phyloP scores from a whole-genome alignment of 2,797 vertebrate genomes.

The Sebastes oblongus region DNA sequence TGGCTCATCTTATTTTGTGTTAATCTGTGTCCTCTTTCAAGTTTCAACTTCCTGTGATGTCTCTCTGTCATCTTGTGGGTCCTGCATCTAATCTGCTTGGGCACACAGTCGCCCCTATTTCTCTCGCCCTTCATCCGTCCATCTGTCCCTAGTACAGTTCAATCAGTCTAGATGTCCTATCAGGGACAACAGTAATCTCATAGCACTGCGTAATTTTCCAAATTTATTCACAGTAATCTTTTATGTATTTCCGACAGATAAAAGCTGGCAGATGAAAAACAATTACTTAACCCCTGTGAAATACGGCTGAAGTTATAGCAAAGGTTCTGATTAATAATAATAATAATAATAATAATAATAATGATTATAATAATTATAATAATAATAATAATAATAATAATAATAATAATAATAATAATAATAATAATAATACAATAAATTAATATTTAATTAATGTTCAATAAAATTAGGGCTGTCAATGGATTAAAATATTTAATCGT shows the following conservation, averaged over 20 bases:
- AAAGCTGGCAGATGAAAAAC: background rate
- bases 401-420: too few relatives aligned
- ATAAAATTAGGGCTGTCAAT: too few relatives aligned
- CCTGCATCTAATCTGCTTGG: conserved; percentile 11
- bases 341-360: too few relatives aligned
- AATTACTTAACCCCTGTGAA: background rate
- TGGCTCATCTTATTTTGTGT: background rate
- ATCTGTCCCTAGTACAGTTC: conserved; percentile 6
- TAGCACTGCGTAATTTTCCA: background rate
- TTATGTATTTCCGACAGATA: background rate
- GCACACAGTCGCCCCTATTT: background rate
- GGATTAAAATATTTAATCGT: too few relatives aligned
- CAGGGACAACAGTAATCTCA: conserved; percentile 15
- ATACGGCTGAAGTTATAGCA: background rate
- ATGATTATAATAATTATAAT: too few relatives aligned
- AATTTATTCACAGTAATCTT: conserved; percentile 18
- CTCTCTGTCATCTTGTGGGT: conserved; percentile 5
- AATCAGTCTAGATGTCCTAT: conserved; percentile 7
- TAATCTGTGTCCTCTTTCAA: conserved; percentile 11
- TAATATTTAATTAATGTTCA: too few relatives aligned
- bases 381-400: too few relatives aligned
- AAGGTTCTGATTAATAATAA: background rate
- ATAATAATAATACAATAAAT: too few relatives aligned
- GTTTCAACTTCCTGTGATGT: background rate
- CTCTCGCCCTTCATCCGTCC: conserved; percentile 9